Conservation (phyloP, 2,888 invertebrate species). For the Drosophila cyrtoloma region DNA sequence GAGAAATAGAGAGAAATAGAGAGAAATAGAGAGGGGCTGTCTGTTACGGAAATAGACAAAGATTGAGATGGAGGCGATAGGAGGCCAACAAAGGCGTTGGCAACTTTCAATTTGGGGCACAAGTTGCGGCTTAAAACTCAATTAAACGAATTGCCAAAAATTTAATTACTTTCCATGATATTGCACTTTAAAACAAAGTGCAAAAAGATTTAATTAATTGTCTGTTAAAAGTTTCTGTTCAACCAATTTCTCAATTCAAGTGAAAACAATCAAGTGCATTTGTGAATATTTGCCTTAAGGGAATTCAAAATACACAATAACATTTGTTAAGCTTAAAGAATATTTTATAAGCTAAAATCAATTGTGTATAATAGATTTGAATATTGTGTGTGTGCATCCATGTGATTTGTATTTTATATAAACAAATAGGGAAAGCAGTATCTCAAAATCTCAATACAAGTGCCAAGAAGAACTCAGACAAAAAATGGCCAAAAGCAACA, state of each 20-base stretch:
- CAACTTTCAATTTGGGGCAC: conserved; percentile 60
- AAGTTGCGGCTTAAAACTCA: conserved; percentile 76
- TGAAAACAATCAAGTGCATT: conserved; percentile 48
- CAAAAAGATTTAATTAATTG: conserved; percentile 4
- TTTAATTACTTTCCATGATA: conserved; percentile 69
- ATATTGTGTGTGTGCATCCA: background rate
- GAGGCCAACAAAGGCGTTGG: conserved; percentile 4
- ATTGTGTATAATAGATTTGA: background rate
- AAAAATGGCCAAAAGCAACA: conserved; percentile 18
- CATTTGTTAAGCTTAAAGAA: background rate
- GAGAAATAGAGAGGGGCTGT: background rate
- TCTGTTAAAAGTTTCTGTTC: conserved; percentile 29
- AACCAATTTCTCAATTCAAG: conserved; percentile 44
- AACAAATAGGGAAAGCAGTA: background rate
- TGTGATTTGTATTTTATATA: background rate
- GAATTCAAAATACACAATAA: background rate
- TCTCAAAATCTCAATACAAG: background rate
- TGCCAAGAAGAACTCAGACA: conserved; percentile 13
- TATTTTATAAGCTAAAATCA: background rate
- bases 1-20: background rate
- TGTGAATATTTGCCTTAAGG: background rate
- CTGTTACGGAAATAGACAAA: conserved; percentile 13
- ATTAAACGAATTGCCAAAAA: conserved; percentile 75
- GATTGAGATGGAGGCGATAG: background rate
- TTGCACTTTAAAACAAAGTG: conserved; percentile 30